Base-by-base conservation (phyloP, 2,797 vertebrate genomes). In the Malacoctenus gilli region DNA sequence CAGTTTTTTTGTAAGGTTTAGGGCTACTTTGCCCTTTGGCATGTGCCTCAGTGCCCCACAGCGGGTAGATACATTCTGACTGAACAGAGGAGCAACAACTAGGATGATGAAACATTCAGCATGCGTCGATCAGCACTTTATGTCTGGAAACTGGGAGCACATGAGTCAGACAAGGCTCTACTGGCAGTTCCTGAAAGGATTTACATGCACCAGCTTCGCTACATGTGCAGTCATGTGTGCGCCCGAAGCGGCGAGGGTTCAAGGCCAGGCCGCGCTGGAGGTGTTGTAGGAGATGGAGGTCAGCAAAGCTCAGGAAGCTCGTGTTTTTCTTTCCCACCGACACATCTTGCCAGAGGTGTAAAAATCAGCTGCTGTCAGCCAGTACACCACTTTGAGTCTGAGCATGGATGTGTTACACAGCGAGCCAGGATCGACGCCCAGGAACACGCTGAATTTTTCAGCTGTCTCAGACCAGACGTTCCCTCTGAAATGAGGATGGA, bases 271-370 rank as follows among this genome's bases (percentile, higher is more conserved):
- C 34, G 13, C 21, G 38, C 20, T 55, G 5, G 18, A 28, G 57
- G 50, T 66, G 63, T 69, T 46, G 60, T 66, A 32, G 51, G 68
- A 52, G 23, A 74, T 50, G 38, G 41, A 66, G 58, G 64, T 52
- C 52, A 53, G 56, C 9, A 22, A 38, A 70, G 71, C 53, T 68
- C 43, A 63, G 12, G 5, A 28, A 36, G 40, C 14, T 44, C 61
- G 36, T 67, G 35, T 54, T 65, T 70, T 47, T 54, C 20, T 66
- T 71, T 48, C 51, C 20, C 40, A 39, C 32, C 14, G 3, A n/a
- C 18, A 22, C 31, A 34, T 43, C 40, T 19, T 51, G 38, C 25
- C 30, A 48, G 35, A 57, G 39, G 50, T 61, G 58, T 54, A 25
- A 67, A 67, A 70, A 65, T 44, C 43, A 13, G 5, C 14, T 41